phyloP scores from a whole-genome alignment of 2,888 invertebrate species.

The Catotricha subobsoleta region DNA sequence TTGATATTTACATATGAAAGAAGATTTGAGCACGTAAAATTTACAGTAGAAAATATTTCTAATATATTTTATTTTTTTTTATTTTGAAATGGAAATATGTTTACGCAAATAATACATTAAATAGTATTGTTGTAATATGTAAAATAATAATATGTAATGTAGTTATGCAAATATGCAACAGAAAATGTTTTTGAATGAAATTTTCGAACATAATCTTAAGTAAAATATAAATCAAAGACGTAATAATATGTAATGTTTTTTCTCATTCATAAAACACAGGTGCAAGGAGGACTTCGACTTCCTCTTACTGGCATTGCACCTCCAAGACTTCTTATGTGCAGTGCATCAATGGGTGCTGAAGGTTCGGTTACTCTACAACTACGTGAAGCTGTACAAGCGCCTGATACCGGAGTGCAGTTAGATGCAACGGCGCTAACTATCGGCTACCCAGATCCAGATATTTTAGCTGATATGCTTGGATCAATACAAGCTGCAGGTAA shows the following conservation, averaged over 20 bases:
- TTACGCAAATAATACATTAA: too few species aligned
- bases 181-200: too few species aligned
- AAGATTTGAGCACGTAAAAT: slow-evolving; percentile 2
- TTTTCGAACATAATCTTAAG: too few species aligned
- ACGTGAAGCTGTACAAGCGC: slow-evolving; percentile 25
- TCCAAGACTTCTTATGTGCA: slow-evolving; percentile 23
- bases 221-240: too few species aligned
- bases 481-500: slow-evolving; percentile 39
- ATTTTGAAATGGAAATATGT: too few species aligned
- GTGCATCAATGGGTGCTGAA: slow-evolving; percentile 30
- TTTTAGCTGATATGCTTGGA: slow-evolving; percentile 52
- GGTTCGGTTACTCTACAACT: slow-evolving; percentile 29
- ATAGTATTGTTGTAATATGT: too few species aligned
- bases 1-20: slow-evolving; percentile 4
- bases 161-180: too few species aligned
- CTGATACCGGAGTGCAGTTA: slow-evolving; percentile 16
- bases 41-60: slow-evolving; percentile 2
- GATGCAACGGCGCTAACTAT: slow-evolving; percentile 47
- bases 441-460: slow-evolving; percentile 57
- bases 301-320: slow-evolving; percentile 25
- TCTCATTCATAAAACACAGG: too few species aligned
- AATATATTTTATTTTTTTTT: too few species aligned
- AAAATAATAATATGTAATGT: too few species aligned
- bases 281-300: slow-evolving; percentile 28
- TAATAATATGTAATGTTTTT: too few species aligned